These are phyloP conservation scores for Pogonocichla stellata DNA, from an alignment of 2,113 vertebrate genomes.

Conservation along the genomic window DNA sequence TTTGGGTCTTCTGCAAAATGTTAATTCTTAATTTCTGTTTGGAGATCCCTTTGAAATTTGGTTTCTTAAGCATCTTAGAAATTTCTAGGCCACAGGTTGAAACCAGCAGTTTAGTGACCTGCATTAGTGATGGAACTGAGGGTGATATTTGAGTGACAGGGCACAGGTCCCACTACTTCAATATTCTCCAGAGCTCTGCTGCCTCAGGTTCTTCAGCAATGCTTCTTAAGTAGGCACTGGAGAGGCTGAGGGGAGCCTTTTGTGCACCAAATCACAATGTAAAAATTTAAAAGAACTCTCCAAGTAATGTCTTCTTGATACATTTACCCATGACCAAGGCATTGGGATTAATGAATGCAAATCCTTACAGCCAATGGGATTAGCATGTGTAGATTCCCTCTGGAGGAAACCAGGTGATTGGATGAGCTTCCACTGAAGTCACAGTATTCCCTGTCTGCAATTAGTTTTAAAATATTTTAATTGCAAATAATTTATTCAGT, in stretches of 20 bases:
- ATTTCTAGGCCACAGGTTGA: neutral
- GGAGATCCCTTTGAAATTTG: neutral
- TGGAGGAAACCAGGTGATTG: neutral
- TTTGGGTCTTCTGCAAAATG: neutral
- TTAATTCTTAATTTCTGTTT: neutral
- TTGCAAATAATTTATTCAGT: neutral
- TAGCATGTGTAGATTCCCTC: neutral
- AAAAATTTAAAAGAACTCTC: neutral
- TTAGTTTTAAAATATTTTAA: neutral
- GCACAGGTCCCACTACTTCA: neutral
- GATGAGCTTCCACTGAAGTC: neutral
- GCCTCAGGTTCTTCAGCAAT: neutral
- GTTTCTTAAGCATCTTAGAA: neutral
- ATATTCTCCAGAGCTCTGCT: neutral
- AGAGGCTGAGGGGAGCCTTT: neutral
- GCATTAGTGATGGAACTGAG: neutral
- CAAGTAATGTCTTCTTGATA: neutral
- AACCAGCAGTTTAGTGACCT: neutral
- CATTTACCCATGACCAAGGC: neutral
- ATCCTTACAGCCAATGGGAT: neutral
- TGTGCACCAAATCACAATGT: neutral
- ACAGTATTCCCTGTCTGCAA: neutral
- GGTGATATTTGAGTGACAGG: neutral
- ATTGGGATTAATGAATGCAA: neutral
- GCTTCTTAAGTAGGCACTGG: neutral